These are phyloP conservation scores for Calameuta filiformis DNA, from an alignment of 2,888 invertebrate genomes.

Conservation along the genomic window DNA sequence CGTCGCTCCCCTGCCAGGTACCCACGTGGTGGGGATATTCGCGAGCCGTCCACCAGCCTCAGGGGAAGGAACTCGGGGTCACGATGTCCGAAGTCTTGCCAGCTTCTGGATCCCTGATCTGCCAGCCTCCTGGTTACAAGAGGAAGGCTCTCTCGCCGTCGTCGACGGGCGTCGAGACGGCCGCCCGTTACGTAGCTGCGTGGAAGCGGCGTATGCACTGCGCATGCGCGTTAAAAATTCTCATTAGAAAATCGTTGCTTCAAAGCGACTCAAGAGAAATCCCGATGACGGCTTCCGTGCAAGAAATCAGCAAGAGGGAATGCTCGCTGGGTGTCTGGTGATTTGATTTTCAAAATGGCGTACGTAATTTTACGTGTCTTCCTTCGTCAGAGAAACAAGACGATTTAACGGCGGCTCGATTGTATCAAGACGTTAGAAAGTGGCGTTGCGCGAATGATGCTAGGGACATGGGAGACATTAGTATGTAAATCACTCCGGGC, in stretches of 20 bases:
- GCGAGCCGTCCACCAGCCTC: constrained; percentile 11
- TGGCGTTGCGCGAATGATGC: neutral
- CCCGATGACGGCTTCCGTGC: neutral
- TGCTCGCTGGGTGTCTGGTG: neutral
- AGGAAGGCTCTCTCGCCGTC: neutral
- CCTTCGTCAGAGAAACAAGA: no score
- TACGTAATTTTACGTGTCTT: neutral
- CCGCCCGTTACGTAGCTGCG: neutral
- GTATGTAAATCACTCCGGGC: neutral
- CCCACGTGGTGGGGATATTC: constrained; percentile 7
- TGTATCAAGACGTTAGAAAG: no score
- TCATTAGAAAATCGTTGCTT: neutral
- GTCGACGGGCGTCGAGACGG: neutral
- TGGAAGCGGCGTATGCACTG: neutral
- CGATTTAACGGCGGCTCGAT: no score
- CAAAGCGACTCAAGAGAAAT: neutral
- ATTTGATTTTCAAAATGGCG: neutral
- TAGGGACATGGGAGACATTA: neutral
- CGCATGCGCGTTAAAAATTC: neutral
- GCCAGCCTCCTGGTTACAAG: constrained; percentile 30
- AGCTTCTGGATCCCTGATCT: constrained; percentile 39
- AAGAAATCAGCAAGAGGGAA: neutral
- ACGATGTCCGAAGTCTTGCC: constrained; percentile 14
- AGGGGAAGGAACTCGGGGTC: constrained; percentile 48
- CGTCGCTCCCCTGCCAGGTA: neutral